Conservation (phyloP, 2,113 vertebrate genomes). For the Lipotes vexillifer region DNA sequence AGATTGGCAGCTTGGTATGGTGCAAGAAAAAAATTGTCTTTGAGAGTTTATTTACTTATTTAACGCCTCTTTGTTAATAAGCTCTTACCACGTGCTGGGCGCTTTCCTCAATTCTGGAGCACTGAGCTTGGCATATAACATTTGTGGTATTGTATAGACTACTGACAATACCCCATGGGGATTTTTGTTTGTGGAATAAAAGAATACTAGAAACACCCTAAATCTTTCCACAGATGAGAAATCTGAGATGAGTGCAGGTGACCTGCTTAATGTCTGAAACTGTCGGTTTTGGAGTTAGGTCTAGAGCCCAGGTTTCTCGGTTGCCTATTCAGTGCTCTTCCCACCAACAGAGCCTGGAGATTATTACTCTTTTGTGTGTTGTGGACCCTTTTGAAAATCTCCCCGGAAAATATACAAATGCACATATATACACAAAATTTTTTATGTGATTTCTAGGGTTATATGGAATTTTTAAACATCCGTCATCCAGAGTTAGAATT, state of each 20-base stretch:
- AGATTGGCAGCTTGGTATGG: background rate
- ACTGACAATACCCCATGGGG: background rate
- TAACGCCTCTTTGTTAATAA: background rate
- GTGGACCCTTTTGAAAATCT: background rate
- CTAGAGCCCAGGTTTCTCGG: background rate
- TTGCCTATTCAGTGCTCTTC: background rate
- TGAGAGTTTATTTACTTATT: background rate
- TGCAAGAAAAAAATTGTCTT: background rate
- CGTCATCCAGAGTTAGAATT: background rate
- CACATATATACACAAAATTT: background rate
- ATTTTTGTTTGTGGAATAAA: background rate
- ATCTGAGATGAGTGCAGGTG: too few species aligned
- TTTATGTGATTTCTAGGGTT: background rate
- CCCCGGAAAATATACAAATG: background rate
- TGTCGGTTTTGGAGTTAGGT: background rate
- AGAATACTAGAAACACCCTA: background rate
- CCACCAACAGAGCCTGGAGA: background rate
- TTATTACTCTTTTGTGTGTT: background rate
- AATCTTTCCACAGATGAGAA: background rate
- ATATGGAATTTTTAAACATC: background rate
- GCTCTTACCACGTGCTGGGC: background rate
- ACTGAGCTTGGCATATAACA: background rate
- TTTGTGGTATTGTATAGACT: background rate
- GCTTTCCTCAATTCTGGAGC: background rate
- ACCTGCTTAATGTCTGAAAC: background rate